Base-by-base conservation (phyloP, 2,797 vertebrate genomes). In the Australoheros facetus region DNA sequence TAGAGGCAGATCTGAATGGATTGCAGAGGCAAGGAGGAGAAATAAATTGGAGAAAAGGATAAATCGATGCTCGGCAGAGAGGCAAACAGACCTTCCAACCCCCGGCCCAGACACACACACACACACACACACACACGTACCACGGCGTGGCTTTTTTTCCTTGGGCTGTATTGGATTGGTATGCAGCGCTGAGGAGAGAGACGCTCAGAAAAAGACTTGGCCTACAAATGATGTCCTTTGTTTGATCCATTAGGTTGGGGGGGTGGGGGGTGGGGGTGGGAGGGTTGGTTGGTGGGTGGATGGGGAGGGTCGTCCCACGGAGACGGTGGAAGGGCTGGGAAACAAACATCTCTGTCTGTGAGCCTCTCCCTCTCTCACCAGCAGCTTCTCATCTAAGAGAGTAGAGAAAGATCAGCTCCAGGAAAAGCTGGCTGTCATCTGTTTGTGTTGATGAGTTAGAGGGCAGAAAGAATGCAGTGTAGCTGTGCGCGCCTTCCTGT, bases 31-130 rank as follows among this genome's bases (percentile, higher is more conserved):
- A 88, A 91, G 90, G 93, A 94, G 92, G 89, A 94, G 93, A 94
- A 95, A 94, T 95, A 94, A 96, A 95, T 95, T 95, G 95, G 91
- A 95, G 93, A 93, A 94, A 94, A 93, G 92, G 93, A 95, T 94
- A 94, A 95, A 95, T 96, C 95, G 91, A 95, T 96, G 92, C 92
- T 94, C 87, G 91, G 92, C 90, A 78, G 92, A 94, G 93, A 94
- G 91, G 94, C 93, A 93, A 95, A 93, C 91, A 95, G 93, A 94
- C 93, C 93, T 92, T 93, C 88, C 93, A 94, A 95, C 91, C 94
- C 89, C 88, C 77, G 69, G 91, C 90, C 86, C 91, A 93, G 75
- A 90, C 85, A 83, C 28, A 30, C 28, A 30, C 28, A 30, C 28
- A 30, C 28, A 90, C 85, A 79, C 86, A 82, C 56, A 87, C 76